Base-by-base conservation (phyloP, 2,888 invertebrate species). In the Nipponacmea schrenckii region DNA sequence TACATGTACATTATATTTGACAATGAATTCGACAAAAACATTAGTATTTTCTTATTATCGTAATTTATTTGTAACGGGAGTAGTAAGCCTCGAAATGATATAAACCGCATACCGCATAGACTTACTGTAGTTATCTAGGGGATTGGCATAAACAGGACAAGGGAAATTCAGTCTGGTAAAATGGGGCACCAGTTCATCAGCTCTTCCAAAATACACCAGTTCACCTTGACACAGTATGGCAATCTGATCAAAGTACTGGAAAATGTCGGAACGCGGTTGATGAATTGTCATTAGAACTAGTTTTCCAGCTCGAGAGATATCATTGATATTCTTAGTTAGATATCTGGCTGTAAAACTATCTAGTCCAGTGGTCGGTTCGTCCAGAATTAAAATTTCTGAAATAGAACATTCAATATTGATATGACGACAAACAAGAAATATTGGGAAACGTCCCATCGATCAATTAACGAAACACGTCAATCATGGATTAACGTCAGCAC, bases 141-240 rank as follows among this genome's bases (percentile, higher is more conserved):
- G 98, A 89, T 98, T 98, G 88, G 98, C 97, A 67, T 96, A 90
- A 86, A 96, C 95, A 0, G 97, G 97, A 89, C 98, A 98, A 0
- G 97, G 97, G 87, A 97, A 97, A 12, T 98, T 97, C 80, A 97
- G 95, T 77, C 94, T 94, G 70, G 95, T 94, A 88, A 98, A 98
- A 89, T 98, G 97, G 85, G 96, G 96, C 75, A 98, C 90, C 92
- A 98, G 94, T 81, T 95, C 94, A 69, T 96, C 92, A 0, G 96
- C 56, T 64, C 68, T 72, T 78, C 90, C 90, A 64, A 86, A 88
- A 77, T 90, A 90, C 4, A 97, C 96, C 44, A 96, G 94, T 83
- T 97, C 88, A 27, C 90, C 83, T 26, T 66, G 62, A 39, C 79
- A 79, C 74, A 83, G 74, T 7, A 83, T 70, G 2, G 77, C 79